Evolutionary conservation across 2,113 vertebrate species (phyloP).

Genomic region (Neotoma lepida): DNA sequence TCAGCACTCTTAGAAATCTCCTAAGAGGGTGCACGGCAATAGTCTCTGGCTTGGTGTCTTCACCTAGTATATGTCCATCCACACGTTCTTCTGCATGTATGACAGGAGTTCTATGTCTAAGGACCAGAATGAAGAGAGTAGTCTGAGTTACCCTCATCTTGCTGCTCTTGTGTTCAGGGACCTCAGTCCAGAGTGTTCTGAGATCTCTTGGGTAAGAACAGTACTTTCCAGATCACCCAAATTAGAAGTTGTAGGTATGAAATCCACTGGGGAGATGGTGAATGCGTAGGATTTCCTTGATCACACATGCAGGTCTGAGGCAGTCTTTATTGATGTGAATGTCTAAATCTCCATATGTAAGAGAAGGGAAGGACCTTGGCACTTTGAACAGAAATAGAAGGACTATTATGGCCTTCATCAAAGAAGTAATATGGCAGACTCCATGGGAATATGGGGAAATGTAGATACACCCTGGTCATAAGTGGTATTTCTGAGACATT

Average conservation of each 20-base stretch:
- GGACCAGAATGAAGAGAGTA: neutral
- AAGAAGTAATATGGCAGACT: neutral
- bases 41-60: neutral
- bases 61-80: neutral
- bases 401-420: neutral
- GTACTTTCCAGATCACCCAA: accelerated
- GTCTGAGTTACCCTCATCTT: neutral
- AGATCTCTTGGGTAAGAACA: neutral
- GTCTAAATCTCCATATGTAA: neutral
- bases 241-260: no score
- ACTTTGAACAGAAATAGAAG: neutral
- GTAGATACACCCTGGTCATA: neutral
- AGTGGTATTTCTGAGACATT: neutral
- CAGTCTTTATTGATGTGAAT: neutral
- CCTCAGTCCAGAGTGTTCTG: no score
- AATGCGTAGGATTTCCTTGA: neutral
- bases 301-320: neutral
- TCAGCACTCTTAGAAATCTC: neutral
- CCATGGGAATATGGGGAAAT: neutral
- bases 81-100: neutral
- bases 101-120: neutral
- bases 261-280: neutral
- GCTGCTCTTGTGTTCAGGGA: neutral
- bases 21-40: neutral
- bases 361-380: neutral